Base-by-base conservation (phyloP, 92 coral and sea anemone genomes). In the Phenganax marumi region DNA sequence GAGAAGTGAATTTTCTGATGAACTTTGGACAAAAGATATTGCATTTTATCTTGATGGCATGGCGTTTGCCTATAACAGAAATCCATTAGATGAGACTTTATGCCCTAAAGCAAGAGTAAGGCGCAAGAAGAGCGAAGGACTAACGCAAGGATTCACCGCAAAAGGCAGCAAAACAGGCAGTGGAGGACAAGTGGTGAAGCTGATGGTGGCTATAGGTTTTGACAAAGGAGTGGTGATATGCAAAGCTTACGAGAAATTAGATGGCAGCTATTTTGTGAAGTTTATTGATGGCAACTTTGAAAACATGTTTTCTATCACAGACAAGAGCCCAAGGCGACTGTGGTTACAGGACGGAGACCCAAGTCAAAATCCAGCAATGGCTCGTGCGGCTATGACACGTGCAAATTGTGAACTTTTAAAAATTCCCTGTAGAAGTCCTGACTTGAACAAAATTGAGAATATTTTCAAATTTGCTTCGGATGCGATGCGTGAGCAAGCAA, bases 341-440 rank as follows among this genome's bases (percentile, higher is more conserved):
- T 89, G 85, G 83, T 9, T 89, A 19, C 89, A 89, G 75, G 91
- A 89, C 54, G 85, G 91, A 16, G 85, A 89, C 56, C 87, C 91
- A n/a, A n/a, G n/a, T n/a, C n/a, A n/a, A n/a, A n/a, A n/a, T n/a
- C n/a, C n/a, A n/a, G n/a, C n/a, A n/a, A 17, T 49, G 61, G 88
- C 91, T 26, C 63, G 79, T 46, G 52, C 66, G n/a, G 90, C 87
- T 13, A 76, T 84, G 87, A 51, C 47, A 14, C 68, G 52, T 53
- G 72, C 72, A 48, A 25, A 83, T 49, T 69, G 70, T 69, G 75
- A 84, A 61, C 71, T 87, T 46, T 70, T 87, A 21, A 76, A 82
- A 65, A 87, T 83, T 13, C 90, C 85, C 17, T 86, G 86, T 0
- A 16, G 83, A 43, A 79, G 81, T 58, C 86, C 86, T 7, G 86